A percentile compares a stretch with the other conserved stretches of the same genome.
Conservation (phyloP, 2,888 invertebrate genomes). For the Mystacides longicornis region DNA sequence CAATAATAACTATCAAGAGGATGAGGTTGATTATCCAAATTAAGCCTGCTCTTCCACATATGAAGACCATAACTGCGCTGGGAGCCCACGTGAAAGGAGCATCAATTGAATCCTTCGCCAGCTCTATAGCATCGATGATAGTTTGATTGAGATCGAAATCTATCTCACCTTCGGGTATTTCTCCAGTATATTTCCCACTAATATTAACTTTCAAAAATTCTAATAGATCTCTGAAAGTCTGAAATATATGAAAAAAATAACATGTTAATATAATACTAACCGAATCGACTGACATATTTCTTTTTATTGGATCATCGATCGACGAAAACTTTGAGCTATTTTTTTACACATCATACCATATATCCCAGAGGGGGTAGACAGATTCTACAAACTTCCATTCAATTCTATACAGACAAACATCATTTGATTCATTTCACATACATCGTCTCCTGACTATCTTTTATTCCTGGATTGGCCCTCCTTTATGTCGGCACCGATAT, state of each 20-base stretch:
- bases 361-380: too few relatives aligned
- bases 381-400: too few relatives aligned
- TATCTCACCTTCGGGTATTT: not conserved
- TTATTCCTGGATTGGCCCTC: too few relatives aligned
- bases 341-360: too few relatives aligned
- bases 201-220: not conserved
- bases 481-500: too few relatives aligned
- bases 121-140: not conserved
- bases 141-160: not conserved
- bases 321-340: too few relatives aligned
- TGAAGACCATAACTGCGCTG: conserved; percentile 3
- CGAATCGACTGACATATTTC: too few relatives aligned
- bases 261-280: not conserved
- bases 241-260: conserved; percentile 1
- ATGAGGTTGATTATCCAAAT: conserved; percentile 4
- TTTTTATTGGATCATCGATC: too few relatives aligned
- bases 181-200: not conserved
- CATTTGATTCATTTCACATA: too few relatives aligned
- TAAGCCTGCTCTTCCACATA: not conserved
- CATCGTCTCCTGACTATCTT: too few relatives aligned
- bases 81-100: conserved; percentile 9
- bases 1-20: not conserved
- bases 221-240: conserved; percentile 3
- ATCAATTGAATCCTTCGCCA: not conserved
- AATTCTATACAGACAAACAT: too few relatives aligned